phyloP scores from a whole-genome alignment of 2,797 vertebrate genomes.

The Rhinogobio ventralis region DNA sequence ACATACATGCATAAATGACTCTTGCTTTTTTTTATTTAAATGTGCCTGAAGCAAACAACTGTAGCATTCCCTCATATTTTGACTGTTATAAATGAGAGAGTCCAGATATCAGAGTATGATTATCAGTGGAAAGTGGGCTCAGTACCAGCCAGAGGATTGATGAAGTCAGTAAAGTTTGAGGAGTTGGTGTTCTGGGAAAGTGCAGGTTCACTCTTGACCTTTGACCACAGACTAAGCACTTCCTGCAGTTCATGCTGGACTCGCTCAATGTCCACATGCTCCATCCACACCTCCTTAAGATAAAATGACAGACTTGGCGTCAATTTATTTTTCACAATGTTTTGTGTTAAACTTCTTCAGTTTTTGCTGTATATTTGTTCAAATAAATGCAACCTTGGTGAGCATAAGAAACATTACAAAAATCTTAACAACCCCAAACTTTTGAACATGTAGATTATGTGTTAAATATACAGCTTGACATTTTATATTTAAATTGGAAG shows the following conservation, averaged over 20 bases:
- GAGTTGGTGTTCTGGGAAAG: conserved; percentile 73
- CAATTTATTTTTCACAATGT: not conserved
- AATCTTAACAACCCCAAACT: not conserved
- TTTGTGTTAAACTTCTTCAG: not conserved
- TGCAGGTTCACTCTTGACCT: conserved; percentile 81
- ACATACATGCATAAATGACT: not conserved
- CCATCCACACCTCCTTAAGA: conserved; percentile 90
- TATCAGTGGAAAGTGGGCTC: conserved; percentile 3
- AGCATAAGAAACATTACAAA: not conserved
- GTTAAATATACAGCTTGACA: not conserved
- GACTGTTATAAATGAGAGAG: not conserved
- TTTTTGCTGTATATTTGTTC: not conserved
- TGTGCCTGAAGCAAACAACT: not conserved
- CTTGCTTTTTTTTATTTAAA: not conserved
- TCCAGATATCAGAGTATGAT: not conserved
- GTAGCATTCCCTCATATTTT: not conserved
- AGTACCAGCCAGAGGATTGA: conserved; percentile 83
- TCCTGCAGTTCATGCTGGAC: conserved; percentile 88
- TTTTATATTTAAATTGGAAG: not conserved
- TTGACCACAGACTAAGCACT: conserved; percentile 84
- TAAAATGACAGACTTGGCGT: conserved; percentile 6
- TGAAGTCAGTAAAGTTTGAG: conserved; percentile 80
- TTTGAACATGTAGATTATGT: not conserved
- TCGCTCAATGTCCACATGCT: conserved; percentile 91
- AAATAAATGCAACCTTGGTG: not conserved